These are phyloP conservation scores for Monodelphis domestica DNA, from an alignment of 2,797 vertebrate species.

Conservation along the genomic window DNA sequence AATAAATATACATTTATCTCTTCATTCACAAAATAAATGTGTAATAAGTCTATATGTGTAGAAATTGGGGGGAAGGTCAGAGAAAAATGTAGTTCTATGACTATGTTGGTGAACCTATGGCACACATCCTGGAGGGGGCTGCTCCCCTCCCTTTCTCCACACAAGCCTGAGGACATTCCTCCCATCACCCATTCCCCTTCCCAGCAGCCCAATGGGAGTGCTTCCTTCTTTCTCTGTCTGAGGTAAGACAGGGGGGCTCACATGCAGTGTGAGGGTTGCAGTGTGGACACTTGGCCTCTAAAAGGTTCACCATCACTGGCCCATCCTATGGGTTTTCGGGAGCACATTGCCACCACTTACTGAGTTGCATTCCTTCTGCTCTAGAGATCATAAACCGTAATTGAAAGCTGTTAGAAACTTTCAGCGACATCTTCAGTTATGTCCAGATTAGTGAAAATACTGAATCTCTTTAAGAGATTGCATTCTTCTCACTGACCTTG, in stretches of 20 bases:
- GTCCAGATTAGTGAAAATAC: background rate
- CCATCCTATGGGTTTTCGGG: background rate
- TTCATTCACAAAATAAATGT: background rate
- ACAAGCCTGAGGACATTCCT: too few relatives aligned
- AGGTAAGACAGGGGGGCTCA: too few relatives aligned
- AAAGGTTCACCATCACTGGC: too few relatives aligned
- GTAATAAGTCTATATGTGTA: background rate
- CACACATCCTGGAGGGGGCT: too few relatives aligned
- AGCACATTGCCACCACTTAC: background rate
- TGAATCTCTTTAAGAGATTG: background rate
- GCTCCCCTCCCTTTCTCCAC: too few relatives aligned
- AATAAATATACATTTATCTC: background rate
- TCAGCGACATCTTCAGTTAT: background rate
- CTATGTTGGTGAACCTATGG: too few relatives aligned
- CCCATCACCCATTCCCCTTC: too few relatives aligned
- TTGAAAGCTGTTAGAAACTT: background rate
- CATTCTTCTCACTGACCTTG: background rate
- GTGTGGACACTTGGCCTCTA: too few relatives aligned
- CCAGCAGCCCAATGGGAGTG: too few relatives aligned
- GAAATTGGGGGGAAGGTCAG: background rate
- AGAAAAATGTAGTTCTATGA: background rate
- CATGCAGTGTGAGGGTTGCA: too few relatives aligned
- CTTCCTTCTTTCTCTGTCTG: too few relatives aligned
- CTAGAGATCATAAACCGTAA: background rate
- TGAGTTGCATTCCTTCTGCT: background rate